Percentiles rank a stretch among this genome's conserved stretches.
Evolutionary conservation across 2,113 vertebrate species (phyloP).

Genomic region (Tonatia bakeri): DNA sequence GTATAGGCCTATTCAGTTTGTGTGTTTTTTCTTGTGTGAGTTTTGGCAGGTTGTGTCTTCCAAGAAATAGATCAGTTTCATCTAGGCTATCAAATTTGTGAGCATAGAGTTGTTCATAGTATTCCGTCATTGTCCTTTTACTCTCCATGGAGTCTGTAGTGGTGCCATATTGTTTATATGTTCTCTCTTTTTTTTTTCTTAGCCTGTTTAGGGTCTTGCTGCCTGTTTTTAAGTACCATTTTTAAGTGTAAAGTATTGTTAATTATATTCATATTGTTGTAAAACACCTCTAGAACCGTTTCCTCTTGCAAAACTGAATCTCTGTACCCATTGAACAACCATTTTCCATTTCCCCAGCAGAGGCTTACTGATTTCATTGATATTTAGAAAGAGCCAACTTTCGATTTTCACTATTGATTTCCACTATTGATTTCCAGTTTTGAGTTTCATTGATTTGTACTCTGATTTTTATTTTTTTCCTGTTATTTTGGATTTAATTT

Average conservation of each 20-base stretch:
- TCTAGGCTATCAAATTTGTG: background rate
- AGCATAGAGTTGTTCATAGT: background rate
- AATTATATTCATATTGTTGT: background rate
- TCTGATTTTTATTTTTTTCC: constrained; percentile 4
- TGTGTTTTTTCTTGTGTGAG: constrained; percentile 16
- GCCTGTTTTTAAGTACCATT: background rate
- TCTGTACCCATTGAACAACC: background rate
- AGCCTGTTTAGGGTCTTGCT: background rate
- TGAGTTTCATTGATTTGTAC: background rate
- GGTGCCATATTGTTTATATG: background rate
- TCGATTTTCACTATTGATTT: background rate
- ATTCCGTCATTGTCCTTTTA: background rate
- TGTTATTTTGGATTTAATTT: constrained; percentile 6
- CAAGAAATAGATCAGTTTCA: background rate
- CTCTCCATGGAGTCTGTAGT: background rate
- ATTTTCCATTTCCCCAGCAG: background rate
- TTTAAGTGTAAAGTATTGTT: background rate
- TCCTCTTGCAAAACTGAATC: background rate
- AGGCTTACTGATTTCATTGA: background rate
- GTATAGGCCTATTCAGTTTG: background rate
- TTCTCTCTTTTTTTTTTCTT: background rate
- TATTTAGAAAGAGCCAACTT: background rate
- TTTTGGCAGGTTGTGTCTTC: background rate
- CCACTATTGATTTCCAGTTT: background rate
- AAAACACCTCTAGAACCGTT: background rate